Conservation (phyloP, 2,797 vertebrate genomes). For the Poeciliopsis turneri region DNA sequence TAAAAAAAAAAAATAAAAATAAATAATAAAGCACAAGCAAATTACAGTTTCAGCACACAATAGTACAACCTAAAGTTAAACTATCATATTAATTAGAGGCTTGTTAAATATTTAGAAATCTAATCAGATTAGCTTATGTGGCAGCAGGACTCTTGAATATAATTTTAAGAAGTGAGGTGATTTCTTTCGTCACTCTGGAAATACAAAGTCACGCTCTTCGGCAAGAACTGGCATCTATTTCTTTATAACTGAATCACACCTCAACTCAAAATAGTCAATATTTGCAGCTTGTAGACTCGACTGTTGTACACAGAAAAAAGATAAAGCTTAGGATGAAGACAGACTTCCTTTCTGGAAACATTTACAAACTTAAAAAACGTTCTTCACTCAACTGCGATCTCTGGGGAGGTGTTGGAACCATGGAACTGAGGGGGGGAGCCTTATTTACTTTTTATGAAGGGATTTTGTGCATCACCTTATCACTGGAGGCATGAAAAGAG, state of each 20-base stretch:
- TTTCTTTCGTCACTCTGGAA: slow-evolving; percentile 46
- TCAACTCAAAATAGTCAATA: slow-evolving; percentile 67
- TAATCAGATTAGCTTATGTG: slow-evolving; percentile 42
- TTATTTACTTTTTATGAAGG: slow-evolving; percentile 6
- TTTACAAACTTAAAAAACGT: slow-evolving; percentile 50
- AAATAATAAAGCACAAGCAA: slow-evolving; percentile 27
- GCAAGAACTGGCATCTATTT: slow-evolving; percentile 69
- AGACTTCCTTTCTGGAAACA: slow-evolving; percentile 50
- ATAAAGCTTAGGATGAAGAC: slow-evolving; percentile 64
- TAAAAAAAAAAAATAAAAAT: neutral
- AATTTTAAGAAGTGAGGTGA: slow-evolving; percentile 40
- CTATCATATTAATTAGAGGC: slow-evolving; percentile 8
- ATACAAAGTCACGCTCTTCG: slow-evolving; percentile 56
- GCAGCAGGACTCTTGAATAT: slow-evolving; percentile 50
- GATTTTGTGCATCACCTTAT: slow-evolving; percentile 48
- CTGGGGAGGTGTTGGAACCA: slow-evolving; percentile 61
- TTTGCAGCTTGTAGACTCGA: slow-evolving; percentile 70
- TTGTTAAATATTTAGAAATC: slow-evolving; percentile 43
- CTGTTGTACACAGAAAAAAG: slow-evolving; percentile 63
- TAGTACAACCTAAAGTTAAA: slow-evolving; percentile 26
- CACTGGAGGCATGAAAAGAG: slow-evolving; percentile 49
- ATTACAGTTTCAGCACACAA: slow-evolving; percentile 43
- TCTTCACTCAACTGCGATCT: slow-evolving; percentile 64
- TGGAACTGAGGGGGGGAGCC: slow-evolving; percentile 57
- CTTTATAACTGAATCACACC: slow-evolving; percentile 68